Base-by-base conservation (phyloP, 2,113 vertebrate genomes). In the Bostrychus sinensis region DNA sequence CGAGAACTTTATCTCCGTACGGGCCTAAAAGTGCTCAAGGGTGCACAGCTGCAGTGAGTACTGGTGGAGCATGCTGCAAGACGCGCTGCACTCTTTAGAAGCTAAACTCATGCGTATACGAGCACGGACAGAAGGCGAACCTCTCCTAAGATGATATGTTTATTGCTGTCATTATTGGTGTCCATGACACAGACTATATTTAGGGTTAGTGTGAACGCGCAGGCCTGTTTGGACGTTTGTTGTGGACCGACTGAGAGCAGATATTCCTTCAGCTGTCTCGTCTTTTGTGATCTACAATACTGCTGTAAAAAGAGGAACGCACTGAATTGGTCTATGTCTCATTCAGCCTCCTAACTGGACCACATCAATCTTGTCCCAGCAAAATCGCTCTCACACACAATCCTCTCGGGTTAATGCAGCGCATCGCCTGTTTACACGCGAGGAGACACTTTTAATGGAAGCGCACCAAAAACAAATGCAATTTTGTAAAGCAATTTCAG, bases 341-440 rank as follows among this genome's bases (percentile, higher is more conserved):
- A 91, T 86, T 91, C 89, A 91, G 86, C 61, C 77, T 85, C 76
- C 76, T 97, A 96, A 97, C 96, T 96, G 96, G 94, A 95, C 94
- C 93, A 95, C 96, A 98, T 98, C 95, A 97, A 98, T 98, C 97
- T 97, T 96, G 17, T 55, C 53, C 92, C 93, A 92, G 93, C 95
- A 96, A 90, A 95, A 97, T 95, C 93, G 95, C 94, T 94, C 94
- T 95, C 96, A 93, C 95, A 95, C 93, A 94, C 94, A 94, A 96
- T 95, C 93, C 91, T 93, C 93, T 91, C 92, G 94, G 95, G 95
- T 97, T 98, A 98, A 98, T 98, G 96, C 88, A 93, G 96, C 96
- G 96, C 95, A 95, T 98, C 95, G 95, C 95, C 96, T 98, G 94
- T 97, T 98, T 98, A 98, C 95, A 97, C 96, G 94, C 95, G 94